phyloP scores from a whole-genome alignment of 2,888 invertebrate genomes.

The Conistra vaccinii region DNA sequence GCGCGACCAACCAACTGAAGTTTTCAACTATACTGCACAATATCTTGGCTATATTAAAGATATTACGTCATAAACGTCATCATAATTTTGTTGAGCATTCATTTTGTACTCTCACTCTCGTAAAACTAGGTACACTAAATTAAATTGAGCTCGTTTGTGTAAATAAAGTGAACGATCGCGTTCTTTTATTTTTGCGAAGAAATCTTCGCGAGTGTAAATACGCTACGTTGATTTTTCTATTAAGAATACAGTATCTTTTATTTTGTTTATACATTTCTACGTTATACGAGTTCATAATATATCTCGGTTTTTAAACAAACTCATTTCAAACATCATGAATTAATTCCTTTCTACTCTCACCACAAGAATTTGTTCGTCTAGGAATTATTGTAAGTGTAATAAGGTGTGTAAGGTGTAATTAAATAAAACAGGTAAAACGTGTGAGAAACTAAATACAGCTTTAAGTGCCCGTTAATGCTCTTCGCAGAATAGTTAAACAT shows the following conservation, averaged over 20 bases:
- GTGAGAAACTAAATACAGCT: slow-evolving; percentile 11
- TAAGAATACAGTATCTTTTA: slow-evolving; percentile 38
- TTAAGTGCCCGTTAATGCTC: slow-evolving; percentile 13
- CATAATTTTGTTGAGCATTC: slow-evolving; percentile 42
- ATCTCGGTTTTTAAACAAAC: slow-evolving; percentile 31
- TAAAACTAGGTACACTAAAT: slow-evolving; percentile 52
- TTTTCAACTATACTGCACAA: slow-evolving; percentile 60
- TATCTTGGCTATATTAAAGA: slow-evolving; percentile 59
- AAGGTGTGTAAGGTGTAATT: slow-evolving; percentile 14
- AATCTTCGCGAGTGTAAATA: slow-evolving; percentile 46
- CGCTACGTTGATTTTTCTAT: slow-evolving; percentile 50
- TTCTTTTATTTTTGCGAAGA: slow-evolving; percentile 43
- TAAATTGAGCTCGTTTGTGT: slow-evolving; percentile 38
- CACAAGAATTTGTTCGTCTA: slow-evolving; percentile 4
- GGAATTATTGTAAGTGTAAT: background rate
- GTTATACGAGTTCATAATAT: slow-evolving; percentile 20
- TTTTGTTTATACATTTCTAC: slow-evolving; percentile 31
- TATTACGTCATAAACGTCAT: slow-evolving; percentile 54
- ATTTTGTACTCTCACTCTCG: slow-evolving; percentile 41
- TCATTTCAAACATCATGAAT: slow-evolving; percentile 30
- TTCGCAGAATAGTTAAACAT: slow-evolving; percentile 16
- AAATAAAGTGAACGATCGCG: slow-evolving; percentile 27
- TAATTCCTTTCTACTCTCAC: slow-evolving; percentile 6
- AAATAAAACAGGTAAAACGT: slow-evolving; percentile 1
- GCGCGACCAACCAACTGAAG: slow-evolving; percentile 54